These are phyloP conservation scores for Ranitomeya variabilis DNA, from an alignment of 2,113 vertebrate species.

Conservation along the genomic window DNA sequence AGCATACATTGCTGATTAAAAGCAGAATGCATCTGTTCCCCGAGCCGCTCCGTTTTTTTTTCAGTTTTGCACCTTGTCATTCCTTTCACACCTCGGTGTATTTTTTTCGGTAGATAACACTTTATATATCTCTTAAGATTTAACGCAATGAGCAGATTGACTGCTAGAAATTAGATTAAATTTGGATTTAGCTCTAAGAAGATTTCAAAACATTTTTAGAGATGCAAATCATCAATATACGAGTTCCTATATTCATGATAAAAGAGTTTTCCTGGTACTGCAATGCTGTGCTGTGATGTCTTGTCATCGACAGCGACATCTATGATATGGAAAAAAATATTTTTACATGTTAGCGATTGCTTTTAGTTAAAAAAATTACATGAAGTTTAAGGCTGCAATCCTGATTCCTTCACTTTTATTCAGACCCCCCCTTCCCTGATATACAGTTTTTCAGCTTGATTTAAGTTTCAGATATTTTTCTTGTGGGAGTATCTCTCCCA, in stretches of 20 bases:
- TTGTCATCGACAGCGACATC: no score
- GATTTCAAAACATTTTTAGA: neutral
- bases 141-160: neutral
- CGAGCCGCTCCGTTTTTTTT: neutral
- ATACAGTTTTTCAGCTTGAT: no score
- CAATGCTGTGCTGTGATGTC: neutral
- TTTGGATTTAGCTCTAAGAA: neutral
- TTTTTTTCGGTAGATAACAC: conserved; percentile 1
- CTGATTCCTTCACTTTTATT: no score
- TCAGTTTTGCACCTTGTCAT: conserved; percentile 39
- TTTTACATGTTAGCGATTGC: no score
- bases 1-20: conserved; percentile 26
- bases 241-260: neutral
- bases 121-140: neutral
- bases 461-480: no score
- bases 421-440: no score
- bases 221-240: neutral
- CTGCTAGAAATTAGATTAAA: neutral
- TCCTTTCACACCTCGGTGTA: conserved; percentile 24
- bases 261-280: neutral
- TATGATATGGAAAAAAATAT: no score
- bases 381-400: no score
- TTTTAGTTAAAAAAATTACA: no score
- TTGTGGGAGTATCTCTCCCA: no score
- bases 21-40: conserved; percentile 29